phyloP scores from a whole-genome alignment of 1,140 invertebrate genomes.

The Papilio machaon region DNA sequence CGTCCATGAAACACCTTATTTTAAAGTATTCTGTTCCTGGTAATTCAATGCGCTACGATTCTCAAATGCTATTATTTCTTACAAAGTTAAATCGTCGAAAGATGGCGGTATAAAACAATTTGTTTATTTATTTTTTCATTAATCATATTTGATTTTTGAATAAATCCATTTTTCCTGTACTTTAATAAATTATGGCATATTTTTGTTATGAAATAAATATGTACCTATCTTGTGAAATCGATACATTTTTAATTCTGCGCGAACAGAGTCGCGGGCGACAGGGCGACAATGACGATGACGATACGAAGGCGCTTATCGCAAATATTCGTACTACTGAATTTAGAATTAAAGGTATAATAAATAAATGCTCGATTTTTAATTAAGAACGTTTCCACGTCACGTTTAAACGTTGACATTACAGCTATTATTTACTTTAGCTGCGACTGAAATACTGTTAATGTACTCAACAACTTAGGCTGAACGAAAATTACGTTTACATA shows the following conservation, averaged over 20 bases:
- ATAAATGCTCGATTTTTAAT: not conserved
- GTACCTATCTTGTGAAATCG: too few species aligned
- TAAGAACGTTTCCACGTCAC: not conserved
- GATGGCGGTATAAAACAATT: not conserved
- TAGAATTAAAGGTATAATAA: not conserved
- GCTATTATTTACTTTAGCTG: conserved; percentile 14
- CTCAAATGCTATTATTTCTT: conserved; percentile 25
- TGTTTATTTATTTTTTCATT: not conserved
- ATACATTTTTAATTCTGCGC: too few species aligned
- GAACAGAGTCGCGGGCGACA: too few species aligned
- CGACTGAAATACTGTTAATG: not conserved
- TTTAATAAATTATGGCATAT: not conserved
- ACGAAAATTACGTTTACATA: conserved; percentile 13
- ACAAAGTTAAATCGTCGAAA: conserved; percentile 12
- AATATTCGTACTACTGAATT: not conserved
- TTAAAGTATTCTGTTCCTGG: conserved; percentile 28
- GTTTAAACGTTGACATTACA: conserved; percentile 11
- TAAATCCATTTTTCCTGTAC: not conserved
- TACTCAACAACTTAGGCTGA: not conserved
- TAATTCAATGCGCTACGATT: conserved; percentile 23
- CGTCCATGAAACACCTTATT: conserved; percentile 30
- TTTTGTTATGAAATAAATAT: too few species aligned
- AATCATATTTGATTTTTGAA: not conserved
- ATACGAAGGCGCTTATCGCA: too few species aligned
- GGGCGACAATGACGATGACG: too few species aligned